phyloP scores from a whole-genome alignment of 2,113 vertebrate species.

The Atractosteus spatula region DNA sequence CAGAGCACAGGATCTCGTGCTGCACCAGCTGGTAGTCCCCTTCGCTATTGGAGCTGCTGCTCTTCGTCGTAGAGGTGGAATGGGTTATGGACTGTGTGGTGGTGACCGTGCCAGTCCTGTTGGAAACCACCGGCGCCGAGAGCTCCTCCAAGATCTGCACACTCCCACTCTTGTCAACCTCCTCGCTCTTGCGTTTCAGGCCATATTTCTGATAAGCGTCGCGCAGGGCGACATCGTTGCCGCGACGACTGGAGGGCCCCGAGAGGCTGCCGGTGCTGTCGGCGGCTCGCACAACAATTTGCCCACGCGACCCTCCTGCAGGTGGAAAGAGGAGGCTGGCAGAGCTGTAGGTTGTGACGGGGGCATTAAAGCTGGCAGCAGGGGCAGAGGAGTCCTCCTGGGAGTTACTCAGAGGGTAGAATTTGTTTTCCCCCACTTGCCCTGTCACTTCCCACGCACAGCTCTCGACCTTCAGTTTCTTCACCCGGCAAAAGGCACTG shows the following conservation, averaged over 20 bases:
- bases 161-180: conserved; percentile 96
- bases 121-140: conserved; percentile 91
- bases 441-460: conserved; percentile 85
- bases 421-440: conserved; percentile 79
- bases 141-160: conserved; percentile 98
- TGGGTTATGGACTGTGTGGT: conserved; percentile 78
- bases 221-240: conserved; percentile 77
- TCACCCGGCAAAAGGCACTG: conserved; percentile 92
- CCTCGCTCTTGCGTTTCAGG: conserved; percentile 95
- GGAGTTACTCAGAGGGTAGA: conserved; percentile 80
- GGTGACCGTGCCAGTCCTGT: conserved; percentile 82
- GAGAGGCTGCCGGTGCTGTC: conserved; percentile 87
- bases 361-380: conserved; percentile 70
- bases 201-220: conserved; percentile 89
- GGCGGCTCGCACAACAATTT: conserved; percentile 89
- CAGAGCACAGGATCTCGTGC: conserved; percentile 95
- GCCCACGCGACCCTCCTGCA: conserved; percentile 75
- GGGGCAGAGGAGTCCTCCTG: conserved; percentile 67
- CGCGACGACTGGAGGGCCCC: conserved; percentile 74
- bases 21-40: conserved; percentile 98
- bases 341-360: conserved; percentile 79
- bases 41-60: conserved; percentile 91
- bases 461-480: conserved; percentile 96
- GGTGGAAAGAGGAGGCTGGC: conserved; percentile 72
- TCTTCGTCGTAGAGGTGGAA: conserved; percentile 88